Percentiles rank a stretch among this genome's conserved stretches.
These are phyloP conservation scores for Cydia splendana DNA, from an alignment of 1,140 invertebrate species.

Conservation along the genomic window DNA sequence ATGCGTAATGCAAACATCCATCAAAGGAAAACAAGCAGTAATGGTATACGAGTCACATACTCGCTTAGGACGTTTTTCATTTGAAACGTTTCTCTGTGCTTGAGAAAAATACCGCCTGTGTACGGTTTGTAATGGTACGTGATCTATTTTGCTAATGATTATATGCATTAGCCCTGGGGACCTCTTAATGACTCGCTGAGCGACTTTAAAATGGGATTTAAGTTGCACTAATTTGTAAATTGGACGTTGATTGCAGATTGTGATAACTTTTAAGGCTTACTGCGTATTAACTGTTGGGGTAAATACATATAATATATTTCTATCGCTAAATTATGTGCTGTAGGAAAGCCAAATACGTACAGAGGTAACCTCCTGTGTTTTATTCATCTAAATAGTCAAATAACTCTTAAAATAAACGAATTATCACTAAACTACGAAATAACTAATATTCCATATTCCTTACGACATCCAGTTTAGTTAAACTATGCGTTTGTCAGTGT, in stretches of 20 bases:
- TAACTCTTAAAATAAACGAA: too few species aligned
- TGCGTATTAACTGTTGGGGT: too few species aligned
- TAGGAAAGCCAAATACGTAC: background rate
- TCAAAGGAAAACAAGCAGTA: background rate
- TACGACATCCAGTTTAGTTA: too few species aligned
- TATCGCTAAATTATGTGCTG: background rate
- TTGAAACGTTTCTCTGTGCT: constrained; percentile 6
- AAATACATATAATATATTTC: too few species aligned
- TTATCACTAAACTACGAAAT: too few species aligned
- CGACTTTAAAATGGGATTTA: constrained; percentile 21
- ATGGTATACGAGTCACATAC: background rate
- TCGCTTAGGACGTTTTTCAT: background rate
- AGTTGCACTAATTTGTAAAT: constrained; percentile 25
- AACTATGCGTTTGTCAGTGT: background rate
- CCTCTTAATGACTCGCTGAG: constrained; percentile 21
- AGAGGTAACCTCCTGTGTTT: too few species aligned
- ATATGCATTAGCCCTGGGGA: constrained; percentile 23
- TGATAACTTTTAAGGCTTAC: too few species aligned
- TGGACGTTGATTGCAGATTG: background rate
- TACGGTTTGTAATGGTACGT: constrained; percentile 41
- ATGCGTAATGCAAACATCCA: constrained; percentile 45
- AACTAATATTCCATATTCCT: too few species aligned
- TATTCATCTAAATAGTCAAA: too few species aligned
- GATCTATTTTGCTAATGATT: constrained; percentile 41
- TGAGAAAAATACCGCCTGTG: constrained; percentile 41